Evolutionary conservation across 2,113 vertebrate genomes (phyloP), one percentile per base, ranked within the genome.

Genomic region (Parotia lawesii): DNA sequence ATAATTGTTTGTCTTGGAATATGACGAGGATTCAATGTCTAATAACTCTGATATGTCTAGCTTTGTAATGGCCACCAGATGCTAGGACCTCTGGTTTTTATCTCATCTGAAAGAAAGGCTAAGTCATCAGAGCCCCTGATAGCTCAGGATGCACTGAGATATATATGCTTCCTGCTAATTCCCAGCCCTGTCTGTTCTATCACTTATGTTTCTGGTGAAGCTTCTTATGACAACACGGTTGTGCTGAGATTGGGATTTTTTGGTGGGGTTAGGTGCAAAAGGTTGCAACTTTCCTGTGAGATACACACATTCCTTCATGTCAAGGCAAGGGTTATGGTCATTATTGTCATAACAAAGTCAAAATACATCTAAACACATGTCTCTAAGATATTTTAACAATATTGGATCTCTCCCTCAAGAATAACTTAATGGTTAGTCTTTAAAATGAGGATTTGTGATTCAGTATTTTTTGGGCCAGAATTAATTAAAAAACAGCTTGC

Each of bases 261-360:
- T 65, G 40, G 67, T 4, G 4, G 50, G 35, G 51, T 83, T 88
- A 93, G 85, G 60, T 93, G 91, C 82, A 91, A 91, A 93, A 95
- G 94, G 91, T 95, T 97, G 75, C 67, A 85, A 29, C 75, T 95
- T 96, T 96, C 93, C 75, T 94, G 57, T 93, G 93, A 80, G 75
- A 96, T 40, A 80, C 1, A 82, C 77, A 53, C 87, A 77, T 95
- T 95, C 87, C 56, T 94, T 78, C n/a, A 21, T 48, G 56, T 70
- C 66, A 82, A 91, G 74, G 60, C 91, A 76, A 94, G 25, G 71
- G 42, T 85, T 89, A 9, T 73, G 28, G 77, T 58, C 50, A 58
- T 73, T 82, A 89, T 76, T 94, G 58, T 79, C 74, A 73, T 85
- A 94, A 79, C 80, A 87, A 89, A 91, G 54, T 64, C 69, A 90